These are phyloP conservation scores for Drosophila algonquin DNA, from an alignment of 2,888 invertebrate genomes.

Conservation along the genomic window DNA sequence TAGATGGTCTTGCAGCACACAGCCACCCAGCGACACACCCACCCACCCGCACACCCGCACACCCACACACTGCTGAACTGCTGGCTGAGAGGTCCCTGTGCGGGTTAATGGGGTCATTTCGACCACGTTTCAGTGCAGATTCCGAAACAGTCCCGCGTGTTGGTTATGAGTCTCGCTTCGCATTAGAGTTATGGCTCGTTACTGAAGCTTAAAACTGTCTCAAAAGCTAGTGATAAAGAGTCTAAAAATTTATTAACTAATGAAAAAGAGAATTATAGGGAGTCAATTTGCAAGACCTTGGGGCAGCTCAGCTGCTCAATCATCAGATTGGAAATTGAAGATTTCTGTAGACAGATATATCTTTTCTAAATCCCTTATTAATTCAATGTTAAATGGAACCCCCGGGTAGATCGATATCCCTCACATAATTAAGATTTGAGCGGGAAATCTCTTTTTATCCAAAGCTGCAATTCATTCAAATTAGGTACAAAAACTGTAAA, in stretches of 20 bases:
- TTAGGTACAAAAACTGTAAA: background rate
- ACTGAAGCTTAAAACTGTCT: constrained; percentile 12
- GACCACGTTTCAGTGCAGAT: constrained; percentile 35
- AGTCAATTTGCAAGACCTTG: constrained; percentile 5
- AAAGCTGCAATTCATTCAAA: background rate
- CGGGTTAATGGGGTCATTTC: constrained; percentile 55
- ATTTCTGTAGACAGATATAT: too few relatives aligned
- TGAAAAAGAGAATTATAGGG: constrained; percentile 5
- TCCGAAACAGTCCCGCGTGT: constrained; percentile 35
- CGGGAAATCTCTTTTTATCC: background rate
- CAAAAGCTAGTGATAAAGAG: constrained; percentile 19
- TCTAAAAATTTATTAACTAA: constrained; percentile 30
- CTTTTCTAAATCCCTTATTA: too few relatives aligned
- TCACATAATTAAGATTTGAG: background rate
- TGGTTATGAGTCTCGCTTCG: constrained; percentile 34
- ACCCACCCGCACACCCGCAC: too few relatives aligned
- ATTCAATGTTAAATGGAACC: too few relatives aligned
- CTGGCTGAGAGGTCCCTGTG: constrained; percentile 29
- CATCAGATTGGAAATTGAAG: too few relatives aligned
- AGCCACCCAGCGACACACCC: background rate
- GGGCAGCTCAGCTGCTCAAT: too few relatives aligned
- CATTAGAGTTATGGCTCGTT: constrained; percentile 30
- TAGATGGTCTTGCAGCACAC: constrained; percentile 17
- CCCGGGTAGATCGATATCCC: too few relatives aligned
- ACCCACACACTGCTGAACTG: constrained; percentile 1